phyloP scores from a whole-genome alignment of 2,888 invertebrate genomes.

The Malthinus flaveolus region DNA sequence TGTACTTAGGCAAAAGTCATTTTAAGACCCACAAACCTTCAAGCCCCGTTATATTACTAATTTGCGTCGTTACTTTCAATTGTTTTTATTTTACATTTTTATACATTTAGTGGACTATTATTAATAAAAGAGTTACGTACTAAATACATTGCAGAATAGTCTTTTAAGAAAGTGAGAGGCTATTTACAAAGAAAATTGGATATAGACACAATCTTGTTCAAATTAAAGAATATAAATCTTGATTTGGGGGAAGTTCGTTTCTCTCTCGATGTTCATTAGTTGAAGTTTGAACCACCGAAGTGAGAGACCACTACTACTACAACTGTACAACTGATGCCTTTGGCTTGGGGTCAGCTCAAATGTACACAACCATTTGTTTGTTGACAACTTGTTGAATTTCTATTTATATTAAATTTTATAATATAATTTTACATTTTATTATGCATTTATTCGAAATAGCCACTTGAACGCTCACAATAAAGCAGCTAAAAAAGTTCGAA shows the following conservation, averaged over 20 bases:
- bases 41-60: too few relatives aligned
- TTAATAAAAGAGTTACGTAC: too few relatives aligned
- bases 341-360: slow-evolving; percentile 21
- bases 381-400: slow-evolving; percentile 39
- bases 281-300: slow-evolving; percentile 25
- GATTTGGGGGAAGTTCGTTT: slow-evolving; percentile 26
- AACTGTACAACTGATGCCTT: too few relatives aligned
- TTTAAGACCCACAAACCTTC: too few relatives aligned
- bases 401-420: slow-evolving; percentile 28
- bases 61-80: too few relatives aligned
- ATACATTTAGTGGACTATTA: too few relatives aligned
- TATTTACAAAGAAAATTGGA: slow-evolving; percentile 27
- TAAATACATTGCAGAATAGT: too few relatives aligned
- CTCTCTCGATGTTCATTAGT: slow-evolving; percentile 30
- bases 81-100: too few relatives aligned
- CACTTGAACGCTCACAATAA: too few relatives aligned
- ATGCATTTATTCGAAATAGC: too few relatives aligned
- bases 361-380: slow-evolving; percentile 33
- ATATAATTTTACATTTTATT: background rate
- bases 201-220: slow-evolving; percentile 26
- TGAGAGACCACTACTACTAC: slow-evolving; percentile 12
- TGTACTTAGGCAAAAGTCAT: too few relatives aligned
- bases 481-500: too few relatives aligned
- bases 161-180: slow-evolving; percentile 10
- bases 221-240: slow-evolving; percentile 31